These are phyloP conservation scores for Caranx melampygus DNA, from an alignment of 2,113 vertebrate species.

Conservation along the genomic window DNA sequence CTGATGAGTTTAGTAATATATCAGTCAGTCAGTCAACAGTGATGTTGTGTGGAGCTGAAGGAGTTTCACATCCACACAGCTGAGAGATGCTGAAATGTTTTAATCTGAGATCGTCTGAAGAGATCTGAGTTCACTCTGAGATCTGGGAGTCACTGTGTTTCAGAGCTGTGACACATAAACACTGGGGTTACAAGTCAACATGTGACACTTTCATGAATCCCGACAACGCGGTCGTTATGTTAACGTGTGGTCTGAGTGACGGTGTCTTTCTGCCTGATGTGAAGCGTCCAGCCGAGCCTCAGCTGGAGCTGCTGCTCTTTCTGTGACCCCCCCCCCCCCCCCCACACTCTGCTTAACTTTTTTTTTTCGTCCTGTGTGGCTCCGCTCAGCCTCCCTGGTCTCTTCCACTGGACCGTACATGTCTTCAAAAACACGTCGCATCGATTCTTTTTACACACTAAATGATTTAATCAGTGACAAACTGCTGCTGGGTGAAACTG, in stretches of 20 bases:
- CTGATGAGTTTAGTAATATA: too few relatives aligned
- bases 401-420: conserved; percentile 16
- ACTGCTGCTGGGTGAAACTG: conserved; percentile 1
- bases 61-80: too few relatives aligned
- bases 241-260: neutral
- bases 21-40: too few relatives aligned
- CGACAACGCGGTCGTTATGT: neutral
- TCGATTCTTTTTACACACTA: neutral
- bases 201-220: neutral
- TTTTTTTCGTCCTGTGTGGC: too few relatives aligned
- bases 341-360: too few relatives aligned
- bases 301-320: conserved; percentile 1
- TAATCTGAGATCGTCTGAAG: neutral
- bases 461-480: neutral
- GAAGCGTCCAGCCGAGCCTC: neutral
- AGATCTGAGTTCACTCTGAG: conserved; percentile 15
- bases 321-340: neutral
- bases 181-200: conserved; percentile 4
- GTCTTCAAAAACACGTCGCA: conserved; percentile 5
- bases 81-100: neutral
- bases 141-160: conserved; percentile 7
- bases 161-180: neutral
- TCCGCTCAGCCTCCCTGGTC: neutral
- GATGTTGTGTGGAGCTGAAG: neutral
- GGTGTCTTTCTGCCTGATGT: neutral